These are phyloP conservation scores for Periparus ater DNA, from an alignment of 2,797 vertebrate genomes.

Conservation along the genomic window DNA sequence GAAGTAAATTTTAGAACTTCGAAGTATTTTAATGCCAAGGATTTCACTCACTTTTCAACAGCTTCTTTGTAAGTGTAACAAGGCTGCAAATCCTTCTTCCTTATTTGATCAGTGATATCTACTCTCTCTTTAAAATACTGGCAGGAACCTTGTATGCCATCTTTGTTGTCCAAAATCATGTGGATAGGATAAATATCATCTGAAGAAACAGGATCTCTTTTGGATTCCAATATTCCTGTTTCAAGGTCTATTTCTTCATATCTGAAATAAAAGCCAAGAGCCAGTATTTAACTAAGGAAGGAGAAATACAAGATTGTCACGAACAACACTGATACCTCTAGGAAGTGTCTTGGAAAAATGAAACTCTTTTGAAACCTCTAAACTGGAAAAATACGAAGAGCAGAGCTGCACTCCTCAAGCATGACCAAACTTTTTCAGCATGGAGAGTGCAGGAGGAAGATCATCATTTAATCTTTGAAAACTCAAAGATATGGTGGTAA, in stretches of 20 bases:
- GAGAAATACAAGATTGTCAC: not conserved
- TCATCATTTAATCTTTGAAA: not conserved
- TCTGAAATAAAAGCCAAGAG: slow-evolving; percentile 47
- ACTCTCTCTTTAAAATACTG: slow-evolving; percentile 82
- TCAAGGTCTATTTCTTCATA: slow-evolving; percentile 85
- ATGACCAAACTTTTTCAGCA: not conserved
- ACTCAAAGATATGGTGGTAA: fast-evolving
- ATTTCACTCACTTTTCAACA: slow-evolving; percentile 78
- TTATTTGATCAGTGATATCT: slow-evolving; percentile 81
- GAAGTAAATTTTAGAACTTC: not conserved
- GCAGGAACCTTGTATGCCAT: slow-evolving; percentile 92
- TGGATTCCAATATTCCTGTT: slow-evolving; percentile 78
- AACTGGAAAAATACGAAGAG: not conserved
- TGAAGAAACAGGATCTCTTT: slow-evolving; percentile 29
- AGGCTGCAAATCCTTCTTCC: slow-evolving; percentile 75
- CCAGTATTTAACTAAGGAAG: not conserved
- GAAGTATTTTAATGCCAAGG: not conserved
- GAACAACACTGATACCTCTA: not conserved
- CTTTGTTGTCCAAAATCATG: slow-evolving; percentile 83
- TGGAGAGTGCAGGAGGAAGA: fast-evolving
- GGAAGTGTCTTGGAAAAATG: not conserved
- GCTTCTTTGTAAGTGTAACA: slow-evolving; percentile 78
- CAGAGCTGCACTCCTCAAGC: not conserved
- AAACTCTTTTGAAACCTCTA: not conserved
- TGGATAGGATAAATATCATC: slow-evolving; percentile 87